A percentile compares a stretch with the other conserved stretches of the same genome.
Evolutionary conservation across 37 sponge, comb jelly and placozoan genomes (phyloP).

Genomic region (Haliclona indistincta): DNA sequence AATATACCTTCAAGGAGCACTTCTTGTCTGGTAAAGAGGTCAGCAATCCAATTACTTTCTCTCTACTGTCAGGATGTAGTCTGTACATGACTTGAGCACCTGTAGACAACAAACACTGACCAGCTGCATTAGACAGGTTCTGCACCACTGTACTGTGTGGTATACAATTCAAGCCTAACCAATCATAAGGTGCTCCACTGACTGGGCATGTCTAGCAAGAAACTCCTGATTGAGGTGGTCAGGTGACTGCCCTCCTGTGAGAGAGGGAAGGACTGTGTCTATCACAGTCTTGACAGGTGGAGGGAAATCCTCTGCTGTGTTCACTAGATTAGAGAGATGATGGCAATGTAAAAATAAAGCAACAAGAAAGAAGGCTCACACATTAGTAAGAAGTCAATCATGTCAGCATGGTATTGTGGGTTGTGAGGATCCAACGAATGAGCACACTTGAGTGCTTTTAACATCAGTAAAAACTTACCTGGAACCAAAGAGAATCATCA

Average conservation of each 20-base stretch:
- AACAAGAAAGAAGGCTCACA: conserved; percentile 35
- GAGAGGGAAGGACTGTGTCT: conserved; percentile 25
- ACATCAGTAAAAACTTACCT: conserved; percentile 92
- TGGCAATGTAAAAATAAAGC: background rate
- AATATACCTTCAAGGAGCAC: background rate
- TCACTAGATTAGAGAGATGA: background rate
- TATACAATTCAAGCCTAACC: conserved; percentile 33
- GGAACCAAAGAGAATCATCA: background rate
- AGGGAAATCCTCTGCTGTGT: conserved; percentile 2
- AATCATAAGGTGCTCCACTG: conserved; percentile 67
- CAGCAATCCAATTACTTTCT: conserved; percentile 42
- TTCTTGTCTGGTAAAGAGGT: conserved; percentile 43
- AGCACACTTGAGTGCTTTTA: conserved; percentile 83
- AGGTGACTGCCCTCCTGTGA: conserved; percentile 41
- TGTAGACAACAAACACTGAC: conserved; percentile 6
- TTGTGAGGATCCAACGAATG: conserved; percentile 52
- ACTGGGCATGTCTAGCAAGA: conserved; percentile 51
- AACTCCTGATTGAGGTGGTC: conserved; percentile 61
- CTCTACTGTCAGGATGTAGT: conserved; percentile 41
- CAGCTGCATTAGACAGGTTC: no score
- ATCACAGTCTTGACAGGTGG: conserved; percentile 49
- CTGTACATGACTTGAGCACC: conserved; percentile 61
- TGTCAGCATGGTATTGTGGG: conserved; percentile 71
- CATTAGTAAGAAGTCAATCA: conserved; percentile 73
- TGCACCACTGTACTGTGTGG: no score